Conservation (phyloP, 1,140 invertebrate species). For the Diabrotica undecimpunctata region DNA sequence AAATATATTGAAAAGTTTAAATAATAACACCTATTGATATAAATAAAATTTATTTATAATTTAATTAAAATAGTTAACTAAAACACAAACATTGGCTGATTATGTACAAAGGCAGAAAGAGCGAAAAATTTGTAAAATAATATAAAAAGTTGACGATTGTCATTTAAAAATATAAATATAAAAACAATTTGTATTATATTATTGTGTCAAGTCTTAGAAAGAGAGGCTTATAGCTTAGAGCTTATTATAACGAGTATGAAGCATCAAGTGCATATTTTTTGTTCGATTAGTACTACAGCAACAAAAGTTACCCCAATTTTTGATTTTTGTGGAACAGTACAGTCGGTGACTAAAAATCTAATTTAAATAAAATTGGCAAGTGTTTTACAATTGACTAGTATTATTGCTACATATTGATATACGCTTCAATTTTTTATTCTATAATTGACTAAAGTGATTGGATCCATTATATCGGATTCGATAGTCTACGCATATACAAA, state of each 20-base stretch:
- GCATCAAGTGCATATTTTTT: background rate
- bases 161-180: background rate
- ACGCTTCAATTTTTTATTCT: too few species aligned
- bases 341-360: too few species aligned
- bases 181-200: background rate
- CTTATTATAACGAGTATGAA: background rate
- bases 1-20: too few species aligned
- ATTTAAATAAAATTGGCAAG: too few species aligned
- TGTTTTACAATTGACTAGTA: too few species aligned
- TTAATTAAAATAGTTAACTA: constrained; percentile 1
- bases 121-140: background rate
- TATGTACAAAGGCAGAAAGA: background rate
- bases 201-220: constrained; percentile 2
- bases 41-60: constrained; percentile 1
- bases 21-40: background rate
- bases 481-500: too few species aligned
- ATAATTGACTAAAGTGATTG: too few species aligned
- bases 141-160: constrained; percentile 3
- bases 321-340: too few species aligned
- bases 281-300: too few species aligned
- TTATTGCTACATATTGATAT: too few species aligned
- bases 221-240: background rate
- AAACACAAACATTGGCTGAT: background rate
- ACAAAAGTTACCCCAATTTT: too few species aligned
- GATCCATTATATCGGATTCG: too few species aligned